Evolutionary conservation across 2,888 invertebrate species (phyloP), one percentile per base, ranked within the genome.

Genomic region (Hypena proboscidalis): DNA sequence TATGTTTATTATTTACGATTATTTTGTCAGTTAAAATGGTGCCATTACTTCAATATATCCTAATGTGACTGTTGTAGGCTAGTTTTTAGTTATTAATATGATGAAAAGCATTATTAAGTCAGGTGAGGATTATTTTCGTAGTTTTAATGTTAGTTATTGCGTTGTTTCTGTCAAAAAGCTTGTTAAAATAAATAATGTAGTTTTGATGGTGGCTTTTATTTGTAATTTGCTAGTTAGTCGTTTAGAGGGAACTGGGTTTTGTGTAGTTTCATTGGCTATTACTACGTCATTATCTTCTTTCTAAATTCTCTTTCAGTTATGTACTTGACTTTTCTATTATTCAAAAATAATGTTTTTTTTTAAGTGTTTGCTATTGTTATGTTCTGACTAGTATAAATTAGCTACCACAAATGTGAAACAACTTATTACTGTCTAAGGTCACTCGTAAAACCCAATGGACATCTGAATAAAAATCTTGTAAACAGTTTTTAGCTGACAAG

Each of bases 1-100:
- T 42, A 31, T 37, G 38, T 48, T 44, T 59, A 59, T 59, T 57
- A 60, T 56, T 58, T 54, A 66, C 48, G 48, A 54, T 52, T 52
- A 61, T 66, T 56, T 57, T 61, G 46, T 54, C 54, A 48, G 30
- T 25, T 51, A 25, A 4, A 52, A 57, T 11, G 46, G 36, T 29
- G 13, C 27, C 17, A 57, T 60, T 47, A 60, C 58, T 54, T 39
- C 41, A 54, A 49, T 46, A 38, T 58, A 31, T 13, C 26, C 11
- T n/a, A 17, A 23, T 14, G 33, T 19, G 38, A 25, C 25, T 17
- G 37, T 23, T 30, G n/a, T n/a, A n/a, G 10, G 31, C 56, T 42
- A 42, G 48, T 38, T 48, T 29, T 43, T 39, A 46, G 58, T 46
- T 54, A 54, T 50, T 42, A 32, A 40, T 42, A 34, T 42, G 37